Base-by-base conservation (phyloP, 2,797 vertebrate species). In the Sebastiscus albofasciatus region DNA sequence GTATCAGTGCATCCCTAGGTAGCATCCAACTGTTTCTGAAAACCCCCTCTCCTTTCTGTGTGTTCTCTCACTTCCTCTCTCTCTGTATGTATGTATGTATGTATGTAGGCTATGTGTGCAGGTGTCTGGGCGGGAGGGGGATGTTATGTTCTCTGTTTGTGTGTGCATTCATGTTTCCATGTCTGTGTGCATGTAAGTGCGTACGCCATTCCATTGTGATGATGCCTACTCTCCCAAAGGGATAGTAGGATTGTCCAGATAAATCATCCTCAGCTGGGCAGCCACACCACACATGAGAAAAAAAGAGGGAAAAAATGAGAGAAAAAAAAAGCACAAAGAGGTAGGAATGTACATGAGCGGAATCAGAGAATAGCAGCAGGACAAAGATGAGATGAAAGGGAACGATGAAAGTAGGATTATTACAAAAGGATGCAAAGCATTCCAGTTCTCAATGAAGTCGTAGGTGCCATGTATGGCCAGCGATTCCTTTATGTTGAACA, bases 211-310 rank as follows among this genome's bases (percentile, higher is more conserved):
- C 42, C 27, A 76, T 78, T 80, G 83, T 79, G 71, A 84, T 89
- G 83, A 91, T 62, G 67, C 77, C 60, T 71, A 36, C 67, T 68
- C 54, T 93, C 94, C 91, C 92, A 88, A 79, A 91, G 91, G 92
- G 87, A 77, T 70, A 36, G 86, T 84, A 59, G 83, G 80, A 90
- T 91, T 92, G 92, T 93, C 90, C 83, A 87, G 81, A 92, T 91
- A 90, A 92, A 93, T 94, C 87, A 93, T 89, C 80, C 82, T 94
- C 91, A 92, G 85, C 46, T 81, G 88, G 65, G 76, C 62, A 90
- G 72, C 78, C 71, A 72, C 75, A 89, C 75, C 79, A 81, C 88
- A 90, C 80, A 83, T 26, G 46, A 71, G 62, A 69, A 75, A 20
- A 82, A 81, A 12, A 75, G 13, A 58, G 18, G n/a, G 12, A 61